Evolutionary conservation across 2,797 vertebrate species (phyloP).

Genomic region (Fistularia tabacaria): DNA sequence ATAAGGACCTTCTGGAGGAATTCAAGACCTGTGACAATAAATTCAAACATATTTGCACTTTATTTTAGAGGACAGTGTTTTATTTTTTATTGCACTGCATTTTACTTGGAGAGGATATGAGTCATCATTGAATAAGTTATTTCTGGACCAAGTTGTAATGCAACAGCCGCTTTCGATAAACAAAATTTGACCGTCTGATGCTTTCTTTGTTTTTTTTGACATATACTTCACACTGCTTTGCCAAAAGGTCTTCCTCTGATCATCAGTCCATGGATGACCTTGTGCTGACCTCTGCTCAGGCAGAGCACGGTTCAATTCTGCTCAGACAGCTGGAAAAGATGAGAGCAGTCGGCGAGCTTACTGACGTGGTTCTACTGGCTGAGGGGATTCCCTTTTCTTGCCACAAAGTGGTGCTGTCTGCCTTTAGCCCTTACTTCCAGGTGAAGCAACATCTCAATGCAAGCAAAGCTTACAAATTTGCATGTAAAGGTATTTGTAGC

Average conservation of each 20-base stretch:
- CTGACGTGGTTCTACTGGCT: slow-evolving; percentile 82
- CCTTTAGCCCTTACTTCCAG: slow-evolving; percentile 88
- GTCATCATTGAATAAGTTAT: too few species aligned
- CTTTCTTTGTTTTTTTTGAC: too few species aligned
- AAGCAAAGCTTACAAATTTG: not conserved
- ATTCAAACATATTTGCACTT: too few species aligned
- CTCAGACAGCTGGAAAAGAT: slow-evolving; percentile 78
- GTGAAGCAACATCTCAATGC: slow-evolving; percentile 38
- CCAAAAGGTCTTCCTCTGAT: slow-evolving; percentile 1
- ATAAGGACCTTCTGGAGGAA: too few species aligned
- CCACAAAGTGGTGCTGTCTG: slow-evolving; percentile 85
- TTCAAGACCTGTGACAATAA: too few species aligned
- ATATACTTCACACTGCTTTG: slow-evolving; percentile 4
- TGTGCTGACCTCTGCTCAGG: slow-evolving; percentile 21
- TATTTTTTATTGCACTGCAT: too few species aligned
- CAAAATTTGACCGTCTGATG: too few species aligned
- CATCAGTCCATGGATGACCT: slow-evolving; percentile 40
- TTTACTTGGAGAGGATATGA: too few species aligned
- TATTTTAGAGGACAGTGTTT: too few species aligned
- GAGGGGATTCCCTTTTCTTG: slow-evolving; percentile 82
- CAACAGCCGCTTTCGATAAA: too few species aligned
- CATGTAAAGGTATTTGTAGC: not conserved
- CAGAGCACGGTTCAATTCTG: slow-evolving; percentile 73
- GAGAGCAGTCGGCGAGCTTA: slow-evolving; percentile 77
- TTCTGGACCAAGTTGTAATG: too few species aligned